A percentile compares a stretch with the other conserved stretches of the same genome.
phyloP scores from a whole-genome alignment of 2,888 invertebrate species.

The Boloria euphrosyne region DNA sequence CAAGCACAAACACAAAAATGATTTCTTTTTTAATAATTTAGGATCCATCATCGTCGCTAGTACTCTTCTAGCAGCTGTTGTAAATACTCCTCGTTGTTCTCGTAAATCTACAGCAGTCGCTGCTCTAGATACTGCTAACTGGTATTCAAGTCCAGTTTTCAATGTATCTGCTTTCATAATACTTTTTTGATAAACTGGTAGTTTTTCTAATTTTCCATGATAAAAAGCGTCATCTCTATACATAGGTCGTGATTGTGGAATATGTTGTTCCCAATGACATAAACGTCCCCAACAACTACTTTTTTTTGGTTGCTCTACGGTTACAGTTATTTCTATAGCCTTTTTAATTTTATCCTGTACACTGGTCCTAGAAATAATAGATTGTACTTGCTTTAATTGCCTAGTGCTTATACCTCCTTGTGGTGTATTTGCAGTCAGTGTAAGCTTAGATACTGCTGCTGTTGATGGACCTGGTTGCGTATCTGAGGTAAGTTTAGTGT shows the following conservation, averaged over 20 bases:
- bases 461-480: constrained; percentile 59
- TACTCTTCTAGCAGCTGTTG: constrained; percentile 67
- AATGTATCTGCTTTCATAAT: constrained; percentile 52
- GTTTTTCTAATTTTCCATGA: constrained; percentile 60
- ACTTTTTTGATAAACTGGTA: constrained; percentile 70
- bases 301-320: constrained; percentile 49
- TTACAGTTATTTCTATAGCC: constrained; percentile 50
- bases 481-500: constrained; percentile 41
- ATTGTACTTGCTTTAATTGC: constrained; percentile 66
- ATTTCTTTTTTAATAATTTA: constrained; percentile 56
- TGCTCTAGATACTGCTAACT: constrained; percentile 71
- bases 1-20: constrained; percentile 58
- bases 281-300: constrained; percentile 58
- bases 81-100: constrained; percentile 65
- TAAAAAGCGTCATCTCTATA: constrained; percentile 76
- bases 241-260: constrained; percentile 66
- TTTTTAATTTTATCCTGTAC: constrained; percentile 50
- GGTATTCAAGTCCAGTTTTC: constrained; percentile 73
- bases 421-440: constrained; percentile 58
- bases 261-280: constrained; percentile 67
- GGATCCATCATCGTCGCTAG: constrained; percentile 76
- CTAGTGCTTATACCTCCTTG: constrained; percentile 59
- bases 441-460: constrained; percentile 56
- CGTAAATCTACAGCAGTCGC: constrained; percentile 64
- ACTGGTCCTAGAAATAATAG: constrained; percentile 60